Base-by-base conservation (phyloP, 2,113 vertebrate species). In the Agelaius phoeniceus region DNA sequence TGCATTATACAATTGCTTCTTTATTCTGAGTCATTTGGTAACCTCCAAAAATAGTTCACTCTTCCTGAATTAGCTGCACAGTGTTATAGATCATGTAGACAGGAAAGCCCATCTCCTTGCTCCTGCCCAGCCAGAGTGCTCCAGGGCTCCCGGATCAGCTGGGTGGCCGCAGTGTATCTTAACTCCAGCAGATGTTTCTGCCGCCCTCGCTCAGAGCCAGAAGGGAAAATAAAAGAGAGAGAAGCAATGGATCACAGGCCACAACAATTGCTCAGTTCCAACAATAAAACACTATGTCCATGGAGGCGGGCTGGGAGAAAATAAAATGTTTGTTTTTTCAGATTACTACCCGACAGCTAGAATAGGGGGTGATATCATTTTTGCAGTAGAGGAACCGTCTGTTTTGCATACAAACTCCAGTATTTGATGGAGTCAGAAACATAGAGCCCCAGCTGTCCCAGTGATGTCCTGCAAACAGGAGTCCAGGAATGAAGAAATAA, bases 1-100 rank as follows among this genome's bases (percentile, higher is more conserved):
- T 89, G 71, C 57, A 26, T 92, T 97, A 90, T 21, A 91, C 83
- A 89, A 89, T 89, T 72, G 55, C 65, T 78, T 69, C 71, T 94
- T 95, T 89, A 71, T 94, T 89, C 92, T 91, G 88, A 94, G 84
- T 95, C 73, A 83, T 91, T 95, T 94, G 82, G 58, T 74, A 94
- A 82, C 57, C 82, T 77, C 90, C 74, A 75, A 87, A 96, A 96
- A 93, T 96, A 95, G 80, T 63, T 87, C 55, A 23, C 37, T 97
- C 92, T 71, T 93, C 90, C 75, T 65, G 90, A 96, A 96, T 97
- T 96, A 96, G 92, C 66, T 96, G 71, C 63, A 49, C 0, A 81
- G 58, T 24, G 35, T 48, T 91, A 68, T 78, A 96, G 88, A 96
- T 96, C 90, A 94, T 81, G 76, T 8, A 95, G 95, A 94, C 94